A percentile compares a stretch with the other conserved stretches of the same genome.
These are phyloP conservation scores for Proterorhinus semilunaris DNA, from an alignment of 2,113 vertebrate species.

Conservation along the genomic window DNA sequence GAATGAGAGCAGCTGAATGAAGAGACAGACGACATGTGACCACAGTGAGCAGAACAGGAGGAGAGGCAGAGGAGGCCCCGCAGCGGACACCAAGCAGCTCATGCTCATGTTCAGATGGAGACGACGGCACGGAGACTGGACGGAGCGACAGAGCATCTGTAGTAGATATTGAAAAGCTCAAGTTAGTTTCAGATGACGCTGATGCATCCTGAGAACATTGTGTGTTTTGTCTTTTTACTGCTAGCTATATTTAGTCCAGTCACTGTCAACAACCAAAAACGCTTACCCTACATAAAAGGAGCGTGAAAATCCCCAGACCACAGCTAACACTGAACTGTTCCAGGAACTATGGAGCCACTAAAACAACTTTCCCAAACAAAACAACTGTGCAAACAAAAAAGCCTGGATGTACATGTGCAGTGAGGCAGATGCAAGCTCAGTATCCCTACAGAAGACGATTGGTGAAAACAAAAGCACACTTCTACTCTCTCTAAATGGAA, in stretches of 20 bases:
- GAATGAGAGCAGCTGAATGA: slow-evolving; percentile 59
- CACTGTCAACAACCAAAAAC: slow-evolving; percentile 31
- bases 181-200: slow-evolving; percentile 19
- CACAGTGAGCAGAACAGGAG: slow-evolving; percentile 40
- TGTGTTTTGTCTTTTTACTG: slow-evolving; percentile 13
- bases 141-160: slow-evolving; percentile 61
- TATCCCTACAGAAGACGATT: too few relatives aligned
- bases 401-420: not conserved
- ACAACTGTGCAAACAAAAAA: not conserved
- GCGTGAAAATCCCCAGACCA: slow-evolving; percentile 19
- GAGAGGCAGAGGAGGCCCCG: slow-evolving; percentile 40
- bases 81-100: slow-evolving; percentile 76
- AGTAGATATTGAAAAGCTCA: slow-evolving; percentile 62
- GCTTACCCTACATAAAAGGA: slow-evolving; percentile 14
- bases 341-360: slow-evolving; percentile 13
- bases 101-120: slow-evolving; percentile 73
- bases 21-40: slow-evolving; percentile 38
- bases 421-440: too few relatives aligned
- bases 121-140: slow-evolving; percentile 66
- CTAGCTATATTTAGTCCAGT: slow-evolving; percentile 24
- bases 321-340: slow-evolving; percentile 12
- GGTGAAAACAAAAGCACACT: too few relatives aligned
- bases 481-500: too few relatives aligned
- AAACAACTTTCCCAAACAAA: not conserved
- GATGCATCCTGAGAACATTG: too few relatives aligned